Evolutionary conservation across 2,888 invertebrate genomes (phyloP).

Genomic region (Caenorhabditis zanzibari): DNA sequence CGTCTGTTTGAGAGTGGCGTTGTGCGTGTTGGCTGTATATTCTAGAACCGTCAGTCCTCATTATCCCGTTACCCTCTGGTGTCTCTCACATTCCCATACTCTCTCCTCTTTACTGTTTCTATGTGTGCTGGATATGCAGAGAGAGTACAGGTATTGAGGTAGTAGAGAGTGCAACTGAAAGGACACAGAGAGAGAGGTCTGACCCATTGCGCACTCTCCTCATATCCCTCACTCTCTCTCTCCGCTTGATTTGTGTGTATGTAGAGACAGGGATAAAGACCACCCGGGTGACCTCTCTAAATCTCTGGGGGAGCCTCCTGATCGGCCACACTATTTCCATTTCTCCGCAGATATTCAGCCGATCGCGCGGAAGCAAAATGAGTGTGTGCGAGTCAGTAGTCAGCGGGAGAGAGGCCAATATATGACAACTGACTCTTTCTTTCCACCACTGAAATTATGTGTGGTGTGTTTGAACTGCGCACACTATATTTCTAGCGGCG

Average conservation of each 20-base stretch:
- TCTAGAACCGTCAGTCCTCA: background rate
- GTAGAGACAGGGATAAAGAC: too few species aligned
- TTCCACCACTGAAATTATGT: background rate
- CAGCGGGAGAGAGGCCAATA: background rate
- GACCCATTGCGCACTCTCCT: background rate
- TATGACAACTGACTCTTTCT: background rate
- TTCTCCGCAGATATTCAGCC: too few species aligned
- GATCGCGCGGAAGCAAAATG: too few species aligned
- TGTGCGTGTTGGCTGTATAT: background rate
- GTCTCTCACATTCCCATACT: background rate
- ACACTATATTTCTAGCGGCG: background rate
- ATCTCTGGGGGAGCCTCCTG: too few species aligned
- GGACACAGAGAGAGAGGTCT: background rate
- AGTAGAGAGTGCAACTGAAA: slow-evolving; percentile 8
- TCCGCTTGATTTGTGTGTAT: background rate
- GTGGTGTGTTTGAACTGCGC: too few species aligned
- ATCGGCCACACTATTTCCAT: too few species aligned
- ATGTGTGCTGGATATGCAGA: background rate
- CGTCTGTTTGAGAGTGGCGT: too few species aligned
- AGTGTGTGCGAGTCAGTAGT: background rate
- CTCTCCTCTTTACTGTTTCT: background rate
- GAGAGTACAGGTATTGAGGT: background rate
- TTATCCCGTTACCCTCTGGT: background rate
- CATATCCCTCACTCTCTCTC: background rate
- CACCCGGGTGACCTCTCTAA: too few species aligned